Conservation (phyloP, 1,140 invertebrate genomes). For the Magallana angulata region DNA sequence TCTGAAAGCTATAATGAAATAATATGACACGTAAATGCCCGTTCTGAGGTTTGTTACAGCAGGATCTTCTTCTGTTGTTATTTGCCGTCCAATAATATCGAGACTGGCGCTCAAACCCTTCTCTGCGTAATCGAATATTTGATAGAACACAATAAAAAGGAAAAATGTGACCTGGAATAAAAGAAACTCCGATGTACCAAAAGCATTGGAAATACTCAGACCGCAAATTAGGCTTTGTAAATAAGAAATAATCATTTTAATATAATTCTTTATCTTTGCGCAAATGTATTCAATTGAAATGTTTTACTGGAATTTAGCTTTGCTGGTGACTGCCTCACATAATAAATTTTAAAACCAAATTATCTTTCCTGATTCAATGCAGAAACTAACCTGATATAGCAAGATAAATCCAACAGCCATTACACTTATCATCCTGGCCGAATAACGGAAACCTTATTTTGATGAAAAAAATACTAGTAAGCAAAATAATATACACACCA, state of each 20-base stretch:
- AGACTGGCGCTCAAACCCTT: background rate
- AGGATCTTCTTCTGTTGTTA: background rate
- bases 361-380: too few species aligned
- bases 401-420: conserved; percentile 38
- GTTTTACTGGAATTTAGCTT: too few species aligned
- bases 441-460: conserved; percentile 46
- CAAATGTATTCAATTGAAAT: too few species aligned
- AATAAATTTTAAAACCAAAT: too few species aligned
- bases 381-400: conserved; percentile 35
- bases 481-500: too few species aligned
- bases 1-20: background rate
- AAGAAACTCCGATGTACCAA: background rate
- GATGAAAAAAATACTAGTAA: too few species aligned
- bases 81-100: background rate
- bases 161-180: background rate
- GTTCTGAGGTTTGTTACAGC: background rate
- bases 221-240: too few species aligned
- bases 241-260: too few species aligned
- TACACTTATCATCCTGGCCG: conserved; percentile 37
- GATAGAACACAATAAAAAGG: background rate
- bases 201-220: background rate
- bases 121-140: background rate
- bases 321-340: too few species aligned
- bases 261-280: too few species aligned
- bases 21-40: background rate